A percentile compares a stretch with the other conserved stretches of the same genome.
These are phyloP conservation scores for Platycnemis pennipes DNA, from an alignment of 2,888 invertebrate genomes.

Conservation along the genomic window DNA sequence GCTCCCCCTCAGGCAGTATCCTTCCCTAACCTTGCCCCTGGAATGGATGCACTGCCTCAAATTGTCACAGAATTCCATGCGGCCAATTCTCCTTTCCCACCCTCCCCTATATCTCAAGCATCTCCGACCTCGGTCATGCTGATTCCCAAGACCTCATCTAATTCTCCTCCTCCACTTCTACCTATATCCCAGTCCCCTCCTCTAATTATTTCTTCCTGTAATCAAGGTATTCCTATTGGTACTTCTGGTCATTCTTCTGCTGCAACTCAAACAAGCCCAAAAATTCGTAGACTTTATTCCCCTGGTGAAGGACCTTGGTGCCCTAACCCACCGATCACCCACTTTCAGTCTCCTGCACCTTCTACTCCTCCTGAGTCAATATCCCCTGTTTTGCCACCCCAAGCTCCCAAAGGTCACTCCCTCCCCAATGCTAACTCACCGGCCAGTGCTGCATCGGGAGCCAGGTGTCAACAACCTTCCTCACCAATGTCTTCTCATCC, in stretches of 20 bases:
- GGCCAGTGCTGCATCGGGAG: background rate
- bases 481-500: constrained; percentile 56
- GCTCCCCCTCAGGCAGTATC: constrained; percentile 43
- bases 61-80: constrained; percentile 62
- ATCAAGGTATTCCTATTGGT: constrained; percentile 67
- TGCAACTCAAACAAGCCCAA: constrained; percentile 72
- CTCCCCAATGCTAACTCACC: constrained; percentile 12
- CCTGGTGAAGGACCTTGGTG: constrained; percentile 55
- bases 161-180: constrained; percentile 53
- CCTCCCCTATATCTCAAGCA: constrained; percentile 43
- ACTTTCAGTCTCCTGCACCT: constrained; percentile 33
- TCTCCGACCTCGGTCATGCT: constrained; percentile 46
- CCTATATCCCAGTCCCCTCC: constrained; percentile 63
- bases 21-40: constrained; percentile 54
- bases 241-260: constrained; percentile 70
- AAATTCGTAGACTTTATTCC: constrained; percentile 54
- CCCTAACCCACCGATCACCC: constrained; percentile 4
- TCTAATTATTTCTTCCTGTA: constrained; percentile 9
- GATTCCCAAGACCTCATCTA: constrained; percentile 65
- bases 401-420: background rate
- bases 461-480: constrained; percentile 49
- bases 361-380: constrained; percentile 60
- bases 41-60: constrained; percentile 56
- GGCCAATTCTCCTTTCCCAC: constrained; percentile 44
- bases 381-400: constrained; percentile 29